Evolutionary conservation across 1,140 invertebrate genomes (phyloP), one percentile per base, ranked within the genome.

Genomic region (Leguminivora glycinivorella): DNA sequence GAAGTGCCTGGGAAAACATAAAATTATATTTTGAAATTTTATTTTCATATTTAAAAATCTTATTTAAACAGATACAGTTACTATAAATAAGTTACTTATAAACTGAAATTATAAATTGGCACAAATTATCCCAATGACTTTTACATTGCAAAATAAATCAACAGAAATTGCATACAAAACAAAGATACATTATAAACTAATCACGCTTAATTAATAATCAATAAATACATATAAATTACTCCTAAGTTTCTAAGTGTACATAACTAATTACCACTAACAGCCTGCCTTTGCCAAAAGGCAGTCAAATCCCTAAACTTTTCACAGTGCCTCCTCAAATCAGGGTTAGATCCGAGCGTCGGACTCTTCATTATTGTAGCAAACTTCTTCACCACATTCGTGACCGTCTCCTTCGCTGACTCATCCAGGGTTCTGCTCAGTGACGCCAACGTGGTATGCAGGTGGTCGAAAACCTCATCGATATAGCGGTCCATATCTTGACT

Each of bases 391-490:
- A 90, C 70, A 0, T 83, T 84, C 0, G 88, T 88, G 12, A 90
- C 87, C 0, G 88, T 84, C 52, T 84, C 83, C 70, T 76, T 70
- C 0, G 79, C 80, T 7, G 73, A 75, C 4, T 85, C 72, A 43
- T 43, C 19, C 22, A 47, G 12, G 3, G 22, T 24, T 14, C n/a
- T 7, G 47, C 67, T 71, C 2, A 68, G 19, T 40, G 17, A 67
- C 60, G 76, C 73, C 24, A 82, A 69, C 0, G 84, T 79, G 2
- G 76, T 72, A 71, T 79, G 79, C 9, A 89, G 74, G 14, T 84
- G 72, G 25, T 86, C 78, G 60, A 89, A 84, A 1, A 84, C 85
- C 58, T 90, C 84, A 47, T 89, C 87, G 26, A 90, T 88, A 66
- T 79, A 84, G 25, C 72, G 73, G 10, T 84, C 85, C 5, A 90